Percentiles rank a stretch among this genome's conserved stretches.
phyloP scores from a whole-genome alignment of 2,797 vertebrate genomes.

The Sebastes ruberrimus region DNA sequence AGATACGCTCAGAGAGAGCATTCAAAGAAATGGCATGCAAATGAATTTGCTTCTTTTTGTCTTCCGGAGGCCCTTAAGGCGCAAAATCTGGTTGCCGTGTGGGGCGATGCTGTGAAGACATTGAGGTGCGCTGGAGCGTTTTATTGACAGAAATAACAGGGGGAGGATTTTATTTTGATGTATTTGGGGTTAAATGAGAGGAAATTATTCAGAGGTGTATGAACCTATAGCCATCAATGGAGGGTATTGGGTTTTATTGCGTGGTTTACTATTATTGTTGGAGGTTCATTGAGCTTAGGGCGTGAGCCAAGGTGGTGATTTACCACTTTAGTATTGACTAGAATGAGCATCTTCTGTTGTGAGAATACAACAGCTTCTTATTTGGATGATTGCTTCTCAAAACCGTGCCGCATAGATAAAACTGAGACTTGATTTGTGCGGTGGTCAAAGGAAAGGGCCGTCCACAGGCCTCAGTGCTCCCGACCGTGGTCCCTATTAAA shows the following conservation, averaged over 20 bases:
- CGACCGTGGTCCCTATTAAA: not conserved
- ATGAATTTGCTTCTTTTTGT: conserved; percentile 72
- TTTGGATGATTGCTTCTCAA: conserved; percentile 53
- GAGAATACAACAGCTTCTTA: conserved; percentile 35
- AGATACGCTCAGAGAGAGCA: conserved; percentile 24
- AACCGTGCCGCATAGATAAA: conserved; percentile 18
- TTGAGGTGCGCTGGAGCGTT: conserved; percentile 71
- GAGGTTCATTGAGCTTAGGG: conserved; percentile 51
- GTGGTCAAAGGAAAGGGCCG: not conserved
- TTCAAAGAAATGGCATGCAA: conserved; percentile 67
- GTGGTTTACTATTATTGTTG: conserved; percentile 70
- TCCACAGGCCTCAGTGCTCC: not conserved
- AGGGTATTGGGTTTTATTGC: conserved; percentile 61
- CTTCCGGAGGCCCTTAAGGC: conserved; percentile 63
- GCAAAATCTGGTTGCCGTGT: conserved; percentile 72
- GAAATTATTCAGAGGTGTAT: conserved; percentile 77
- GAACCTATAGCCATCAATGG: conserved; percentile 61
- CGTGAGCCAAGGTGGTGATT: conserved; percentile 56
- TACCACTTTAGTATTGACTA: conserved; percentile 50
- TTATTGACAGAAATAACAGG: conserved; percentile 65
- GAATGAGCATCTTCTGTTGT: conserved; percentile 28
- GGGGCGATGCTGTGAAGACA: conserved; percentile 60
- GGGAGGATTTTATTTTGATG: conserved; percentile 75
- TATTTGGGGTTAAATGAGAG: conserved; percentile 76
- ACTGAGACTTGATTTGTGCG: conserved; percentile 35